A percentile compares a stretch with the other conserved stretches of the same genome.
Evolutionary conservation across 2,113 vertebrate species (phyloP).

Genomic region (Arizona elegans): DNA sequence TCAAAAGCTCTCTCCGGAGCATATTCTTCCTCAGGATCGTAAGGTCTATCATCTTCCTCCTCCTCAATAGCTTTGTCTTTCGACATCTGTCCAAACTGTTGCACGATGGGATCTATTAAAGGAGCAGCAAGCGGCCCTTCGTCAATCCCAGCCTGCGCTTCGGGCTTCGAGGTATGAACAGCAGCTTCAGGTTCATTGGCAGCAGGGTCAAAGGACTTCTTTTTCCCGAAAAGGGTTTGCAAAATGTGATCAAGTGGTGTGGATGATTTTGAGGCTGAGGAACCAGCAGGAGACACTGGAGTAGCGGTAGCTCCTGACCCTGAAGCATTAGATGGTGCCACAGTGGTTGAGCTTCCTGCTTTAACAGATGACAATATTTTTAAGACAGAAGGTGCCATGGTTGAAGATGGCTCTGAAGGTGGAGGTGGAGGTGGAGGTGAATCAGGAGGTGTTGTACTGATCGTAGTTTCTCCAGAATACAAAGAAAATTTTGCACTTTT

Average conservation of each 20-base stretch:
- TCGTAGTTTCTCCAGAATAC: constrained; percentile 68
- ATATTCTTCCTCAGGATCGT: constrained; percentile 95
- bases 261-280: constrained; percentile 61
- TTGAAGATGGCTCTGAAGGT: constrained; percentile 57
- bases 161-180: constrained; percentile 32
- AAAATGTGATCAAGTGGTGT: constrained; percentile 87
- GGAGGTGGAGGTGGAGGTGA: constrained; percentile 75
- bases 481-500: constrained; percentile 71
- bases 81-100: constrained; percentile 87
- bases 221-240: constrained; percentile 84
- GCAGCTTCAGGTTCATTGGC: constrained; percentile 68
- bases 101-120: constrained; percentile 88
- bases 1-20: constrained; percentile 75
- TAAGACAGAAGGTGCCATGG: constrained; percentile 65
- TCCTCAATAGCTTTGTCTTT: constrained; percentile 78
- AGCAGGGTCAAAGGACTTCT: constrained; percentile 67
- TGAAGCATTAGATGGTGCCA: background rate
- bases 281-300: background rate
- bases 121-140: constrained; percentile 58
- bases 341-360: constrained; percentile 42
- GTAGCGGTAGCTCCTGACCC: constrained; percentile 50
- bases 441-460: constrained; percentile 72
- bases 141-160: constrained; percentile 59
- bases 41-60: constrained; percentile 87
- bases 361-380: constrained; percentile 66